Base-by-base conservation (phyloP, 2,113 vertebrate genomes). In the Peromyscus maniculatus region DNA sequence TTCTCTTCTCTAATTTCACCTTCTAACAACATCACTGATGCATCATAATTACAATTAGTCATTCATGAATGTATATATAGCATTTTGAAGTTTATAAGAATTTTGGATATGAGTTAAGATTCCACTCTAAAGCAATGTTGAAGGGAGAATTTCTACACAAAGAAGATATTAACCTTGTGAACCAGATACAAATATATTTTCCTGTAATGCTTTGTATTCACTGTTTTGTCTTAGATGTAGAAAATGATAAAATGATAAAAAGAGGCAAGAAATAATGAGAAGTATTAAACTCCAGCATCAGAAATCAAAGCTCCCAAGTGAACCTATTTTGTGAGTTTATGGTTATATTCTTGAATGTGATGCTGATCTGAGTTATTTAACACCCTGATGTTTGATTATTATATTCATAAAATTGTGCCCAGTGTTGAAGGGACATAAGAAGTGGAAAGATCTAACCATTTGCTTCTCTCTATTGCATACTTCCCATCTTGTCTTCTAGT, bases 91-190 rank as follows among this genome's bases (percentile, higher is more conserved):
- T 46, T 55, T 82, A 9, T 46, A 69, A 31, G 55, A 5, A 89
- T 55, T 66, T 82, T 31, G 6, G 36, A 66, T 66, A 57, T 64
- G 33, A 22, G 46, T 91, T 87, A 86, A 79, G 66, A 46, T 91
- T 96, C 82, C 80, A 80, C 33, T 91, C 66, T 59, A n/a, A 94
- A 75, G 66, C 33, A 94, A 22, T 46, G 59, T 57, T 67, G 7
- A 66, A 72, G 24, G 5, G 36, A 74, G 22, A 55, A 66, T 22
- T 66, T 17, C 33, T 49, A 74, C 15, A 80, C 64, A 49, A 83
- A 80, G 19, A 36, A 62, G 46, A 91, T 75, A 43, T n/a, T 91
- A 66, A 57, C 43, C 7, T 94, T 87, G 88, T 66, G 49, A 82
- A 31, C 43, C 46, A 59, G 22, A 46, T 49, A 26, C 55, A 72